These are phyloP conservation scores for Cotesia glomerata DNA, from an alignment of 1,140 invertebrate genomes.

Conservation along the genomic window DNA sequence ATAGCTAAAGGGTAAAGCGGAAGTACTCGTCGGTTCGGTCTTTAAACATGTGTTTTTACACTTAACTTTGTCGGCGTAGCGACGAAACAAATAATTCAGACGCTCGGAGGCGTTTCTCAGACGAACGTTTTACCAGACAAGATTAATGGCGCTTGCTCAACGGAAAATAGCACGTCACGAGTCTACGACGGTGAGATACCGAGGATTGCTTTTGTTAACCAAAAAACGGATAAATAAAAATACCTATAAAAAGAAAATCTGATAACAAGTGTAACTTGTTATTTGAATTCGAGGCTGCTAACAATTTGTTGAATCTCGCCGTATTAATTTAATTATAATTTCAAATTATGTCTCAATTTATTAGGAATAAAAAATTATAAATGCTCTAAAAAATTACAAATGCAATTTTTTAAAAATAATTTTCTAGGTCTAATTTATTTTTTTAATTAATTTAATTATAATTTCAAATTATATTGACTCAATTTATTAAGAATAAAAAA, in stretches of 20 bases:
- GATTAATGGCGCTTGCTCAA: conserved; percentile 27
- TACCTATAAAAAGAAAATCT: neutral
- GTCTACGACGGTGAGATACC: neutral
- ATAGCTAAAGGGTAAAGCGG: neutral
- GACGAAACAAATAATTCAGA: conserved; percentile 33
- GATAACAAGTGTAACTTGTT: neutral
- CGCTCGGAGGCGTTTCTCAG: conserved; percentile 16
- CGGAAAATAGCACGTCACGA: conserved; percentile 28
- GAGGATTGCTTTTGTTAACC: neutral
- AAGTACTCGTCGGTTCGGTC: conserved; percentile 10
- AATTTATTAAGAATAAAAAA: no score
- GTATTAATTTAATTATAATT: no score
- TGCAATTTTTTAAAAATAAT: no score
- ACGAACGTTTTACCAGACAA: conserved; percentile 23
- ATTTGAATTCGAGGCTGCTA: no score
- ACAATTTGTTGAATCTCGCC: no score
- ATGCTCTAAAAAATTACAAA: no score
- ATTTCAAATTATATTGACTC: no score
- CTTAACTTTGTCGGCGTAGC: conserved; percentile 28
- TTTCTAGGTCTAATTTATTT: no score
- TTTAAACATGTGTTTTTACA: conserved; percentile 32
- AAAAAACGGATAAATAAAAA: neutral
- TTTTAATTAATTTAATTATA: no score
- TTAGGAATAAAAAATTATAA: no score
- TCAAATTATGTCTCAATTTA: no score